Percentiles rank a stretch among this genome's conserved stretches.
These are phyloP conservation scores for Spheniscus humboldti DNA, from an alignment of 2,797 vertebrate species.

Conservation along the genomic window DNA sequence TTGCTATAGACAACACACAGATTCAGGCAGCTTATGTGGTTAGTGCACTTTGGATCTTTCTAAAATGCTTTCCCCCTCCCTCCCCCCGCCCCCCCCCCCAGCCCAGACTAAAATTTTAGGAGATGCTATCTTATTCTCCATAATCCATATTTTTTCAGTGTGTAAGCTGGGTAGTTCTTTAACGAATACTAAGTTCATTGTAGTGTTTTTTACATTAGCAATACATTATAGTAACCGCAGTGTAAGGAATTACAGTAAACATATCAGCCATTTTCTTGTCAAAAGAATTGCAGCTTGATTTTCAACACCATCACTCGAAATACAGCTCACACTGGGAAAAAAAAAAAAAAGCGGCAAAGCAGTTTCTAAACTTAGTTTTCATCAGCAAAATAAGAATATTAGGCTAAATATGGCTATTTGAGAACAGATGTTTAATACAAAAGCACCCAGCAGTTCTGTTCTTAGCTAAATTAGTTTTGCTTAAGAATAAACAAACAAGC, in stretches of 20 bases:
- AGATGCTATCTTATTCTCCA: not conserved
- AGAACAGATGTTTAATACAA: not conserved
- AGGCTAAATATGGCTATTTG: not conserved
- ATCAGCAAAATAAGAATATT: not conserved
- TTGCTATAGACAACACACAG: not conserved
- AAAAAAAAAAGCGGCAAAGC: not conserved
- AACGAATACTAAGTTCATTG: not conserved
- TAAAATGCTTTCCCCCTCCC: not conserved
- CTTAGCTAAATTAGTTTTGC: not conserved
- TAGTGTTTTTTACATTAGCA: not conserved
- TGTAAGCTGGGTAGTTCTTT: not conserved
- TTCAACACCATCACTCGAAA: not conserved
- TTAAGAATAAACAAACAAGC: not conserved
- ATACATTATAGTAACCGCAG: not conserved
- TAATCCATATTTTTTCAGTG: not conserved
- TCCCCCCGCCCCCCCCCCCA: fast-evolving
- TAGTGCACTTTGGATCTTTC: not conserved
- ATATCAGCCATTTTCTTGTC: not conserved
- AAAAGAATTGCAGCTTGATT: not conserved
- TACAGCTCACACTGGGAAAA: not conserved
- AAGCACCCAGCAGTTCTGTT: not conserved
- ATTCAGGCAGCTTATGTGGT: not conserved
- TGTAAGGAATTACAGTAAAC: not conserved
- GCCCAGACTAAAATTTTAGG: not conserved
- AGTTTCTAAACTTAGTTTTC: not conserved